phyloP scores from a whole-genome alignment of 2,113 vertebrate genomes.

The Astur gentilis region DNA sequence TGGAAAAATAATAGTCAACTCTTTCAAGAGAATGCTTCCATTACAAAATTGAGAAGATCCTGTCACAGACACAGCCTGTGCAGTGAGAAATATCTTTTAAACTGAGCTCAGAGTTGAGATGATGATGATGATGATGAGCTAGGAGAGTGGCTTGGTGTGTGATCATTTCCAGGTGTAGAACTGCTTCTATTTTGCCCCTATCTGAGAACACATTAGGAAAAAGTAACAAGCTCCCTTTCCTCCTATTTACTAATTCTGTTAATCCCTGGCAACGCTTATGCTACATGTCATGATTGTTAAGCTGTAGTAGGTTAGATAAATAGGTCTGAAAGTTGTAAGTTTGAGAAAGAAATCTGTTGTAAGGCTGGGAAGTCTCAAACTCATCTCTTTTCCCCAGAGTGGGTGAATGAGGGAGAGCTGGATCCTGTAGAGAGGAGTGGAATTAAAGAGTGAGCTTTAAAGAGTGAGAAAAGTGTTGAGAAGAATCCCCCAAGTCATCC shows the following conservation, averaged over 20 bases:
- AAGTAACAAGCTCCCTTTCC: not conserved
- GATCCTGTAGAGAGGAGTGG: not conserved
- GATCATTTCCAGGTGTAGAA: conserved; percentile 4
- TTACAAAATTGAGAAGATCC: not conserved
- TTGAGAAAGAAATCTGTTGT: not conserved
- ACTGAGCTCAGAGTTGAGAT: not conserved
- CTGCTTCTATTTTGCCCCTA: not conserved
- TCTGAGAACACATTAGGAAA: not conserved
- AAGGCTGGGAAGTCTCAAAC: not conserved
- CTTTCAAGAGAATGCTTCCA: not conserved
- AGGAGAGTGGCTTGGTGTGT: not conserved
- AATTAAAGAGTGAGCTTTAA: not conserved
- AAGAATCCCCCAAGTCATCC: not conserved
- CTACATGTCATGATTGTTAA: not conserved
- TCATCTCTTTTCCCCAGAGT: not conserved
- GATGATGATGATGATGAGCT: not conserved
- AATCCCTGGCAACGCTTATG: not conserved
- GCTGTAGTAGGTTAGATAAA: not conserved
- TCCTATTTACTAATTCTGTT: not conserved
- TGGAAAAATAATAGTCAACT: conserved; percentile 2
- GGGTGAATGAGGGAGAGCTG: not conserved
- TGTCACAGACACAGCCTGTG: not conserved
- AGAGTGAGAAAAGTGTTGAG: not conserved
- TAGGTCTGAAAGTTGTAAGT: not conserved
- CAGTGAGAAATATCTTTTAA: not conserved